Percentiles rank a stretch among this genome's conserved stretches.
These are phyloP conservation scores for Callospermophilus lateralis DNA, from an alignment of 2,113 vertebrate species.

Conservation along the genomic window DNA sequence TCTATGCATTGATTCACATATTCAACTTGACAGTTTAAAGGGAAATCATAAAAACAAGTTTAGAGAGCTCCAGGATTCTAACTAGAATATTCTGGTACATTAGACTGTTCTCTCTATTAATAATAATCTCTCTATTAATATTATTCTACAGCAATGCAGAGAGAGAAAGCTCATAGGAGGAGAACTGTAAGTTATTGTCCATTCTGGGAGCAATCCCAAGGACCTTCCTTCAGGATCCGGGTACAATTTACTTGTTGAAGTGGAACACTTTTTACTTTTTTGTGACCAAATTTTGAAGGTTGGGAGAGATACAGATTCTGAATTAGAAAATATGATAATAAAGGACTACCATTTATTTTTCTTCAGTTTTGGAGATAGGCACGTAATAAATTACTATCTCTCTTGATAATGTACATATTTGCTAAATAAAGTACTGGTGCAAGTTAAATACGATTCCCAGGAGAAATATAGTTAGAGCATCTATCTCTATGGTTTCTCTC, in stretches of 20 bases:
- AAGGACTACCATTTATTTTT: background rate
- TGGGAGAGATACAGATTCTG: background rate
- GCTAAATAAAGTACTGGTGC: background rate
- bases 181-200: background rate
- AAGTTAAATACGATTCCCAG: background rate
- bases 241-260: background rate
- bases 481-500: rapidly evolving
- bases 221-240: background rate
- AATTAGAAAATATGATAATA: background rate
- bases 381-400: background rate
- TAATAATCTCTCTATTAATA: background rate
- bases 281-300: background rate
- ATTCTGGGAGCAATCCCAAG: background rate
- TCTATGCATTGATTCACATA: background rate
- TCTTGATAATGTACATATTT: background rate
- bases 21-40: background rate
- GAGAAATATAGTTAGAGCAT: background rate
- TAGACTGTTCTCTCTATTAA: background rate
- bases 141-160: background rate
- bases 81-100: background rate
- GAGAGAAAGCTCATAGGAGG: background rate
- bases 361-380: background rate
- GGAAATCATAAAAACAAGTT: background rate
- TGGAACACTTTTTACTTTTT: background rate
- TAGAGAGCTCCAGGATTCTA: background rate